phyloP scores from a whole-genome alignment of 37 sponge, comb jelly and placozoan species.

The Aplysina aerophoba region DNA sequence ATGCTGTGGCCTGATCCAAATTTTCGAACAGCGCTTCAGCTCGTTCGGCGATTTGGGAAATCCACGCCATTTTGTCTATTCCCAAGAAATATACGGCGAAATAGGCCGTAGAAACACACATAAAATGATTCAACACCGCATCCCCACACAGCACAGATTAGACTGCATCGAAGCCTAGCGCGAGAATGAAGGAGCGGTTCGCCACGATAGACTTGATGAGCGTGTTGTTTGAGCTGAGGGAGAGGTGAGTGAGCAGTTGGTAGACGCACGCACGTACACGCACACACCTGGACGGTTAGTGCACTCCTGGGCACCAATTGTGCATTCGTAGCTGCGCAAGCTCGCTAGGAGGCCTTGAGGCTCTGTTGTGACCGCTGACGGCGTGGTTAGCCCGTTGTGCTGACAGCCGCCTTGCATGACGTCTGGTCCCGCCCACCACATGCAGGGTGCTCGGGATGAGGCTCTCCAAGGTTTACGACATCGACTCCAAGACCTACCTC shows the following conservation, averaged over 20 bases:
- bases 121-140: too few relatives aligned
- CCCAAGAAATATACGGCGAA: background rate
- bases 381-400: too few relatives aligned
- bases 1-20: constrained; percentile 78
- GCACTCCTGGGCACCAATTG: too few relatives aligned
- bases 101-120: too few relatives aligned
- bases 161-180: too few relatives aligned
- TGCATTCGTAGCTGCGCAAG: too few relatives aligned
- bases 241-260: constrained; percentile 42
- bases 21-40: constrained; percentile 81
- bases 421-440: background rate
- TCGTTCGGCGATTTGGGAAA: constrained; percentile 68
- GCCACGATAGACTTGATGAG: constrained; percentile 81
- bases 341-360: too few relatives aligned
- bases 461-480: constrained; percentile 94
- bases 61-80: constrained; percentile 67
- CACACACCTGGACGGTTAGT: too few relatives aligned
- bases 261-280: too few relatives aligned
- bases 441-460: constrained; percentile 84
- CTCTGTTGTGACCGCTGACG: too few relatives aligned
- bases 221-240: constrained; percentile 57
- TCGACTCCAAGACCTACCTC: constrained; percentile 95
- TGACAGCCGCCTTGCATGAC: background rate
- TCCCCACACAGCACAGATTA: too few relatives aligned
- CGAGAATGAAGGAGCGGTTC: constrained; percentile 84